Conservation (phyloP, 64 coral and sea anemone species). For the Actinia equina region DNA sequence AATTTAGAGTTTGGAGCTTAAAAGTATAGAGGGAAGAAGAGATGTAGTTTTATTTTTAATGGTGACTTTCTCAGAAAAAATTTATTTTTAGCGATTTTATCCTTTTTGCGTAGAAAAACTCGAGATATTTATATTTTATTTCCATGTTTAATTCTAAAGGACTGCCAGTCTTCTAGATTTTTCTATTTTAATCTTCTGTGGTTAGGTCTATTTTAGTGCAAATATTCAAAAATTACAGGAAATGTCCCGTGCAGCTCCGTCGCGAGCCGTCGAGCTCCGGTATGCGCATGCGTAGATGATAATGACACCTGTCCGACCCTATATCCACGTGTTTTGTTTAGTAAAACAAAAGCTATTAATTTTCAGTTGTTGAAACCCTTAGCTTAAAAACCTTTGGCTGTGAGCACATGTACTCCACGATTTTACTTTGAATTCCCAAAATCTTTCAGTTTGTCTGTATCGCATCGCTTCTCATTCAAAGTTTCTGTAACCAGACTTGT, state of each 20-base stretch:
- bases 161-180: neutral
- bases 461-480: neutral
- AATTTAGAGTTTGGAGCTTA: neutral
- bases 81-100: no score
- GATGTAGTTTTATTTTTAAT: neutral
- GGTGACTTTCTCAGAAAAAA: neutral
- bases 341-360: constrained; percentile 58
- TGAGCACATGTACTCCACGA: constrained; percentile 22
- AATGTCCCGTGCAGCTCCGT: neutral
- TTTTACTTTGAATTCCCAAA: neutral
- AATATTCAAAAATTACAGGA: constrained; percentile 21
- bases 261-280: neutral
- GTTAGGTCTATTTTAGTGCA: neutral
- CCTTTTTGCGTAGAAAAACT: no score
- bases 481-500: no score
- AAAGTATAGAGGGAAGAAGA: neutral
- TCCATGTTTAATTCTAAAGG: neutral
- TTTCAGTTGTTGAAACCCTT: constrained; percentile 79
- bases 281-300: constrained; percentile 26
- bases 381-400: constrained; percentile 39
- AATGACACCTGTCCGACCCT: constrained; percentile 26
- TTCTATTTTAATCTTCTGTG: constrained; percentile 8
- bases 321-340: constrained; percentile 43
- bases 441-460: neutral
- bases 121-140: neutral